phyloP scores from a whole-genome alignment of 2,797 vertebrate species.

The Brotula barbata region DNA sequence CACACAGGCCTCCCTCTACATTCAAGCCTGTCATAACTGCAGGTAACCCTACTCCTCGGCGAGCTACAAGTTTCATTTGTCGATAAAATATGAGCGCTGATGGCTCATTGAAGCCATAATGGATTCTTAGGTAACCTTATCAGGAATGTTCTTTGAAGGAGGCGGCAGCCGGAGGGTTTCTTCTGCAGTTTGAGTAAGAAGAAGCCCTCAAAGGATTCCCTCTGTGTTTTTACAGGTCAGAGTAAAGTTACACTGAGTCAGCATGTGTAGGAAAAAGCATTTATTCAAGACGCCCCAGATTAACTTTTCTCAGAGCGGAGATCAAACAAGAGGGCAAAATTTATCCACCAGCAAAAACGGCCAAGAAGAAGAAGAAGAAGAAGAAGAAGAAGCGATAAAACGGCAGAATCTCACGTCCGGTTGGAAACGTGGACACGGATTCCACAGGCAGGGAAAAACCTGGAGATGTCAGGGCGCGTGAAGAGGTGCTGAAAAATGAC shows the following conservation, averaged over 20 bases:
- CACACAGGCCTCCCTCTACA: not conserved
- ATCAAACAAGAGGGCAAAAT: too few relatives aligned
- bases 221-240: conserved; percentile 23
- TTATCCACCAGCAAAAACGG: too few relatives aligned
- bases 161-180: conserved; percentile 40
- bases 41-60: not conserved
- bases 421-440: too few relatives aligned
- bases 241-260: conserved; percentile 36
- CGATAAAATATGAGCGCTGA: conserved; percentile 31
- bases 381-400: too few relatives aligned
- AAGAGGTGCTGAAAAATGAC: too few relatives aligned
- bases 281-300: conserved; percentile 38
- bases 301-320: conserved; percentile 4
- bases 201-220: conserved; percentile 32
- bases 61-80: conserved; percentile 29
- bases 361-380: too few relatives aligned
- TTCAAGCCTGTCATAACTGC: not conserved
- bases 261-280: conserved; percentile 31
- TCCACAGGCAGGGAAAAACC: too few relatives aligned
- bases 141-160: conserved; percentile 61
- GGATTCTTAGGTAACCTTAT: not conserved
- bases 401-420: too few relatives aligned
- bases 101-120: not conserved
- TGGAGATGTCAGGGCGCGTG: too few relatives aligned
- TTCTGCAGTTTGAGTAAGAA: conserved; percentile 27